Base-by-base conservation (phyloP, 92 coral and sea anemone genomes). In the Bergia puertoricense region DNA sequence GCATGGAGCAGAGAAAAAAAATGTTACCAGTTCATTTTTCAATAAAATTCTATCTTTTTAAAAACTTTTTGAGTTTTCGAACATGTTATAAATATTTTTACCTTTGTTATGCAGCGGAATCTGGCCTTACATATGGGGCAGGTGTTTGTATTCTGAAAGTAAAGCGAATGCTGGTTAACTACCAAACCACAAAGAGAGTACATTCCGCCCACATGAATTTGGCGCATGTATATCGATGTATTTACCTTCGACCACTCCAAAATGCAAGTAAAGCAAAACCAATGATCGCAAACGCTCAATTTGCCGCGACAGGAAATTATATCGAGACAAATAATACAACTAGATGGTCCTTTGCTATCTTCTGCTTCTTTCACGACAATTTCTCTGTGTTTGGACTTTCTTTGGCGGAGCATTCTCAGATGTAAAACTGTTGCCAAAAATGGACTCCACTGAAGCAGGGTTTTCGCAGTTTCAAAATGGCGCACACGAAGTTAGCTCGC, bases 101-200 rank as follows among this genome's bases (percentile, higher is more conserved):
- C 99, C 99, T 97, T 97, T 51, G 99, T 90, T 85, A 97, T 94
- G 89, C 97, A 94, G 68, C 99, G 97, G 89, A 97, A 97, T 90
- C 95, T 94, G 57, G 92, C 92, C 84, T 97, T 97, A 93, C 99
- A 97, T 78, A 97, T 92, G 15, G 99, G 99, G 50, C 99, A 97
- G 48, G 96, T 97, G 90, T 97, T 97, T 81, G 99, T 97, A 81
- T 95, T 97, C 99, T 97, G 91, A 38, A 56, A 90, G 78, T 51
- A 79, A 82, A 89, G 68, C 57, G 77, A 85, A 50, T 36, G 54
- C 56, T n/a, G 74, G 71, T 74, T 71, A 78, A 11, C n/a, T 42
- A 77, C 40, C 66, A 23, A 8, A 45, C 30, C 48, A 6, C 75
- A 90, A 74, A 3, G 2, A 20, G n/a, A 54, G 39, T 76, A 22